Conservation (phyloP, 92 coral and sea anemone species). For the Palythoa grandiflora region DNA sequence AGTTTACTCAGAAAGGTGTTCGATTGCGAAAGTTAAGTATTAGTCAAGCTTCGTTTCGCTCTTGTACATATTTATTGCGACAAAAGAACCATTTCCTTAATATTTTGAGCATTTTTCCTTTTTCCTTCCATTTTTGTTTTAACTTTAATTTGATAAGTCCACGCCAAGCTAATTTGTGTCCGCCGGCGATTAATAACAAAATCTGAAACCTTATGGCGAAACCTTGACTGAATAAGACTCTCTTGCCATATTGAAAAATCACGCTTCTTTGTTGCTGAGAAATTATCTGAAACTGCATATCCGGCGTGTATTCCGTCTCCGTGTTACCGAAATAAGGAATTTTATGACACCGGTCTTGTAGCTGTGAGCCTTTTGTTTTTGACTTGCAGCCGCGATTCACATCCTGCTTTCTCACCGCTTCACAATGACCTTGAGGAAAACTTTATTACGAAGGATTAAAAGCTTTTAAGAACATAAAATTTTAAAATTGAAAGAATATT, state of each 20-base stretch:
- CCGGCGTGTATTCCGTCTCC: slow-evolving; percentile 7
- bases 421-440: not conserved
- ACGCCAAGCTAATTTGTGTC: slow-evolving; percentile 10
- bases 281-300: not conserved
- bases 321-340: slow-evolving; percentile 25
- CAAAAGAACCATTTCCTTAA: not conserved
- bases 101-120: slow-evolving; percentile 2
- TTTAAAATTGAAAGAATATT: not conserved
- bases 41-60: not conserved
- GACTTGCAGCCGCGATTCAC: not conserved
- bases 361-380: slow-evolving; percentile 17
- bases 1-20: slow-evolving; percentile 23
- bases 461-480: not conserved
- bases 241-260: not conserved
- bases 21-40: not conserved
- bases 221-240: not conserved
- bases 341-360: not conserved
- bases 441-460: not conserved
- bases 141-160: slow-evolving; percentile 25
- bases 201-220: slow-evolving; percentile 10
- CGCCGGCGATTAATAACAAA: slow-evolving; percentile 19
- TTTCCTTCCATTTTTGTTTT: slow-evolving; percentile 15
- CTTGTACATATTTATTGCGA: not conserved
- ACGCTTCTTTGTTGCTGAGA: not conserved
- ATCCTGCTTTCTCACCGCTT: not conserved